phyloP scores from a whole-genome alignment of 2,797 vertebrate species.

The Taenioides sp. region DNA sequence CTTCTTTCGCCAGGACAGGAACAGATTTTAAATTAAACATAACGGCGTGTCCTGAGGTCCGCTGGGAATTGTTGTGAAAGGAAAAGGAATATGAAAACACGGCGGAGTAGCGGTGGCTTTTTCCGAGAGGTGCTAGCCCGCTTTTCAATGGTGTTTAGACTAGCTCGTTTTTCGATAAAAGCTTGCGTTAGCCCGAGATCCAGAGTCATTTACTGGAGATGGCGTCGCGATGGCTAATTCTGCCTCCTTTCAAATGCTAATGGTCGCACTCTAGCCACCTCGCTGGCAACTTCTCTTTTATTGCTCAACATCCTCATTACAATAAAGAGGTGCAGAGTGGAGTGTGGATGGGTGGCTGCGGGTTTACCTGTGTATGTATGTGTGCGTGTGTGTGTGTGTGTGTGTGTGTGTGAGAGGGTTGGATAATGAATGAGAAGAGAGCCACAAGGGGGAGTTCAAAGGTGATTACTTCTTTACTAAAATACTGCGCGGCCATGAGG shows the following conservation, averaged over 20 bases:
- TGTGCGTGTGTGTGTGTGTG: conserved; percentile 6
- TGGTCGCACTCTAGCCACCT: conserved; percentile 44
- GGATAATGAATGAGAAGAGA: conserved; percentile 53
- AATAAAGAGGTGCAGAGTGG: conserved; percentile 38
- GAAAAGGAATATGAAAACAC: conserved; percentile 29
- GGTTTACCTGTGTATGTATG: conserved; percentile 13
- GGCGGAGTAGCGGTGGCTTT: conserved; percentile 15
- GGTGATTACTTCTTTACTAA: conserved; percentile 45
- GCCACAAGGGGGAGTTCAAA: conserved; percentile 75
- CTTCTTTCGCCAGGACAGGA: conserved; percentile 50
- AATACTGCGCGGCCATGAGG: conserved; percentile 19
- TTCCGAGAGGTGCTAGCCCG: conserved; percentile 17
- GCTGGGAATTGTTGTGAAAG: conserved; percentile 29
- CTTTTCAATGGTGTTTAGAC: conserved; percentile 40
- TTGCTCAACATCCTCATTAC: conserved; percentile 61
- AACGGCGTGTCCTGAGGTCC: conserved; percentile 19
- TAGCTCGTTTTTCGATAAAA: conserved; percentile 44
- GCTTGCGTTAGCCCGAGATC: conserved; percentile 28
- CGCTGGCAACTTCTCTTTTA: conserved; percentile 58
- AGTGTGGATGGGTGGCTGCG: conserved; percentile 17
- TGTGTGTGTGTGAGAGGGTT: not conserved
- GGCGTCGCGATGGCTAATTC: conserved; percentile 57
- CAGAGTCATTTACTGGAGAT: conserved; percentile 54
- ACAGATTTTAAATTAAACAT: conserved; percentile 56
- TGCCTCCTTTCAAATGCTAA: conserved; percentile 63